These are phyloP conservation scores for Myoxocephalus aenaeus DNA, from an alignment of 2,797 vertebrate genomes.

Conservation along the genomic window DNA sequence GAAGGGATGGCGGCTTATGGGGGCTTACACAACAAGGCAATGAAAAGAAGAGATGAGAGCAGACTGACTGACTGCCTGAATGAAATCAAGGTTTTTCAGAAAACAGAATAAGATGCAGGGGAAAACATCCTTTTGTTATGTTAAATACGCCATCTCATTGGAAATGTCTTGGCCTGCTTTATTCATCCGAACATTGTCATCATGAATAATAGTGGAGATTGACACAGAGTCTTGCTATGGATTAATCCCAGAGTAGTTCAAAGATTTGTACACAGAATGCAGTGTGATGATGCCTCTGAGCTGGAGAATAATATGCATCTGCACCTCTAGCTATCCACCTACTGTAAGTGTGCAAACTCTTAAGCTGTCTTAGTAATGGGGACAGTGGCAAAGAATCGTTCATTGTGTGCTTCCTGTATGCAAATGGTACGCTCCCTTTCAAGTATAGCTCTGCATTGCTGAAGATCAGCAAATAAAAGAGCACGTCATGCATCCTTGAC, in stretches of 20 bases:
- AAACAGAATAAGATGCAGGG: constrained; percentile 69
- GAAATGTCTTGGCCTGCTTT: constrained; percentile 74
- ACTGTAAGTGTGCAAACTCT: constrained; percentile 64
- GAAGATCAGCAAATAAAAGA: constrained; percentile 43
- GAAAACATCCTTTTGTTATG: constrained; percentile 82
- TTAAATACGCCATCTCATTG: constrained; percentile 73
- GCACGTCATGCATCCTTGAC: constrained; percentile 35
- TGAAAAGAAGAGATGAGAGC: constrained; percentile 65
- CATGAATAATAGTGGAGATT: constrained; percentile 71
- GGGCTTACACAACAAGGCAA: constrained; percentile 66
- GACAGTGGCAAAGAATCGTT: constrained; percentile 56
- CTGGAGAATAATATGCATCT: constrained; percentile 56
- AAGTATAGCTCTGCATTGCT: constrained; percentile 24
- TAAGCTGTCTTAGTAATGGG: constrained; percentile 67
- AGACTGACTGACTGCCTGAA: constrained; percentile 67
- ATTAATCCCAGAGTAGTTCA: constrained; percentile 75
- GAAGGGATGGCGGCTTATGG: constrained; percentile 49
- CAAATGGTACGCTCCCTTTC: constrained; percentile 47
- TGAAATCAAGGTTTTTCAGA: constrained; percentile 73
- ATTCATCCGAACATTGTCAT: constrained; percentile 74
- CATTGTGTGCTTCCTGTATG: constrained; percentile 50
- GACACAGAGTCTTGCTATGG: constrained; percentile 71
- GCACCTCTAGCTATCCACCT: constrained; percentile 64
- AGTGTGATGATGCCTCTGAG: constrained; percentile 65
- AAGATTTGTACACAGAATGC: constrained; percentile 64